A percentile compares a stretch with the other conserved stretches of the same genome.
phyloP scores from a whole-genome alignment of 2,888 invertebrate genomes.

The Pandemis heparana region DNA sequence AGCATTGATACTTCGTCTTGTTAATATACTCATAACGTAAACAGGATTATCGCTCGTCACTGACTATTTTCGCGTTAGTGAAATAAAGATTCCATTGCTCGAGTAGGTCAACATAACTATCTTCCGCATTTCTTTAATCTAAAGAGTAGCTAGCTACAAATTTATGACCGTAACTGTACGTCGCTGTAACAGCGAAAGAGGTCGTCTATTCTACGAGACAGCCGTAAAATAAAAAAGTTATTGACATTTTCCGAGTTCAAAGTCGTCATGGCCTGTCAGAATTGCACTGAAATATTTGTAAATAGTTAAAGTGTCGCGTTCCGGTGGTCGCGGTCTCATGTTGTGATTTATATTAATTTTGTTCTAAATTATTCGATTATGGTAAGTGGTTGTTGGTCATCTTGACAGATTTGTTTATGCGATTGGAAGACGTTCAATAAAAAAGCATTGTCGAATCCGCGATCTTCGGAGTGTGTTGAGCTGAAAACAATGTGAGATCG shows the following conservation, averaged over 20 bases:
- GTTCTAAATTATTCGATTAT: conserved; percentile 72
- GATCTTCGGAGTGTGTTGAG: no score
- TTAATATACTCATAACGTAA: no score
- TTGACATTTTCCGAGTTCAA: conserved; percentile 64
- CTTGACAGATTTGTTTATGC: neutral
- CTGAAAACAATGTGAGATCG: no score
- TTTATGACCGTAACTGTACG: no score
- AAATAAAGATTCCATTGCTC: no score
- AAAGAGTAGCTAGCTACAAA: no score
- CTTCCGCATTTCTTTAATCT: no score
- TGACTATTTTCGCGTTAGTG: no score
- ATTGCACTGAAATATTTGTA: conserved; percentile 75
- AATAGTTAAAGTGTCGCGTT: conserved; percentile 63
- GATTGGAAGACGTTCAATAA: neutral
- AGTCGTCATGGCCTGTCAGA: conserved; percentile 78
- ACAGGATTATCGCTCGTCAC: no score
- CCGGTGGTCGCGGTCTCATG: conserved; percentile 61
- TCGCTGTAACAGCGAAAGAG: neutral
- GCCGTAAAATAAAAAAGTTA: conserved; percentile 3
- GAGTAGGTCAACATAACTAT: no score
- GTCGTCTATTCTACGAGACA: neutral
- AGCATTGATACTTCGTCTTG: no score
- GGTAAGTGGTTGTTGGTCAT: conserved; percentile 60
- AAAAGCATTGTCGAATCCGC: neutral
- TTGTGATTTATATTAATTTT: conserved; percentile 67